These are phyloP conservation scores for Eciton burchellii DNA, from an alignment of 1,140 invertebrate species.

Conservation along the genomic window DNA sequence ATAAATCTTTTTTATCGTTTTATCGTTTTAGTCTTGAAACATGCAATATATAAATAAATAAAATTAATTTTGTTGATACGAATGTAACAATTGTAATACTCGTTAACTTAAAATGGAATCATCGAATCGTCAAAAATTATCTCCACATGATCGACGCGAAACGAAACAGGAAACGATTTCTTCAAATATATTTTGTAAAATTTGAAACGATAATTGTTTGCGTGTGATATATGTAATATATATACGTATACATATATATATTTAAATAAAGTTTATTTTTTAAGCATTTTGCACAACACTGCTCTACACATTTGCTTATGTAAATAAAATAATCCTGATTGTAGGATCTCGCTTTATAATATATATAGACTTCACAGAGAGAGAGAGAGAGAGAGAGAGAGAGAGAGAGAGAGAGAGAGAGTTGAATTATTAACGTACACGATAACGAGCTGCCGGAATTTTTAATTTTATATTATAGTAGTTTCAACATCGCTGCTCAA, in stretches of 20 bases:
- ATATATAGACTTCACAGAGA: constrained; percentile 41
- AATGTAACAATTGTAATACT: no score
- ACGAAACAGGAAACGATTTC: not conserved
- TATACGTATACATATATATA: constrained; percentile 68
- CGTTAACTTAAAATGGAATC: no score
- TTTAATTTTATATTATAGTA: constrained; percentile 48
- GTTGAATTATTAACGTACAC: constrained; percentile 59
- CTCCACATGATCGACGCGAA: not conserved
- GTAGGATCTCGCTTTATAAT: constrained; percentile 25
- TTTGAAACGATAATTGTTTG: not conserved
- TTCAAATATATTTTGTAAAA: constrained; percentile 3
- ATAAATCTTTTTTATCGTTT: no score
- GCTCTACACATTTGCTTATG: constrained; percentile 77
- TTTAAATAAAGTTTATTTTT: constrained; percentile 82
- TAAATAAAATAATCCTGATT: constrained; percentile 79
- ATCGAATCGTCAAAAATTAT: not conserved
- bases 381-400: no score
- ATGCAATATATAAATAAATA: no score
- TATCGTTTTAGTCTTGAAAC: no score
- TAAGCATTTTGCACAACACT: constrained; percentile 81
- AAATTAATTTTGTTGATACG: no score
- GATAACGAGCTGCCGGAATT: constrained; percentile 69
- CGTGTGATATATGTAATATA: no score
- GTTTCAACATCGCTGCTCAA: constrained; percentile 34
- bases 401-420: no score